These are phyloP conservation scores for Diabrotica undecimpunctata DNA, from an alignment of 1,140 invertebrate genomes.

Conservation along the genomic window DNA sequence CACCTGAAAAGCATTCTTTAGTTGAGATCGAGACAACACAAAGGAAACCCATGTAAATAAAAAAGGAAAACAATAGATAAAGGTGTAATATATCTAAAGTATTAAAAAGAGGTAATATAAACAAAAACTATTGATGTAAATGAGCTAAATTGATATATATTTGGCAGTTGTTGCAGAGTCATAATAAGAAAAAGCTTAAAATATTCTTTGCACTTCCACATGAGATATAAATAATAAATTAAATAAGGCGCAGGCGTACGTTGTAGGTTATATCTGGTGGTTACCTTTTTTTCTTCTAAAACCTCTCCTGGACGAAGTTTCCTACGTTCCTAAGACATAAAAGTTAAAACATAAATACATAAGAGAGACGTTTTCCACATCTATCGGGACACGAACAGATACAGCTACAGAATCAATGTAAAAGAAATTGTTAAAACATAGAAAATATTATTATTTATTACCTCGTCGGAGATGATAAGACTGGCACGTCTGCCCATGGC, in stretches of 20 bases:
- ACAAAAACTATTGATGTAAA: no score
- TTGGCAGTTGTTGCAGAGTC: conserved; percentile 16
- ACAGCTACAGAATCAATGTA: conserved; percentile 21
- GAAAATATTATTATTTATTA: conserved; percentile 47
- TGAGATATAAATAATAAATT: conserved; percentile 11
- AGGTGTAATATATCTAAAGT: no score
- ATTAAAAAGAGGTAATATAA: no score
- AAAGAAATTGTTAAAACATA: conserved; percentile 6
- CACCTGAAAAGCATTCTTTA: no score
- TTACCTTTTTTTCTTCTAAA: conserved; percentile 90
- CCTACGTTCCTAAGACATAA: conserved; percentile 51
- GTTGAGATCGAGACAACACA: no score
- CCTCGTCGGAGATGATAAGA: conserved; percentile 90
- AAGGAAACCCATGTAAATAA: no score
- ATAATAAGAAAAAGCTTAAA: conserved; percentile 18
- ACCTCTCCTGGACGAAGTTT: conserved; percentile 91
- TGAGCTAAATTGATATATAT: neutral
- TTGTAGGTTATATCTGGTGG: conserved; percentile 41
- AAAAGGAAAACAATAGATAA: no score
- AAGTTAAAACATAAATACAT: conserved; percentile 29
- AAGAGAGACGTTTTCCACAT: conserved; percentile 22
- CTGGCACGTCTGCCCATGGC: conserved; percentile 80
- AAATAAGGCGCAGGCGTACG: conserved; percentile 31
- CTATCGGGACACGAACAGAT: conserved; percentile 11
- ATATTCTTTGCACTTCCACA: conserved; percentile 4